These are phyloP conservation scores for Zoanthus sansibaricus DNA, from an alignment of 92 coral and sea anemone species.

Conservation along the genomic window DNA sequence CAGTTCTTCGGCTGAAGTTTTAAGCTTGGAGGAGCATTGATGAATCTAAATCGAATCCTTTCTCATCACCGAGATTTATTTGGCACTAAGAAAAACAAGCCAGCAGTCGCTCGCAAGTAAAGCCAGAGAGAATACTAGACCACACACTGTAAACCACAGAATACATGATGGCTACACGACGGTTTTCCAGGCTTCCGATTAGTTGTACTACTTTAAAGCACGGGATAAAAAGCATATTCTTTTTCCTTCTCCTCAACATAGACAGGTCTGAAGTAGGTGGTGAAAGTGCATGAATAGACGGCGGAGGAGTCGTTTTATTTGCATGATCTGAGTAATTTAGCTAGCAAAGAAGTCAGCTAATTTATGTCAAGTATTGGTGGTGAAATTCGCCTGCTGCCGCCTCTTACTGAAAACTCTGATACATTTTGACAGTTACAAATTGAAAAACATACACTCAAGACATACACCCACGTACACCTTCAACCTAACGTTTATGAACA, in stretches of 20 bases:
- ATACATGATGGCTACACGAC: not conserved
- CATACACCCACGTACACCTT: not conserved
- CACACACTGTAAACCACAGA: not conserved
- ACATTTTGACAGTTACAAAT: no score
- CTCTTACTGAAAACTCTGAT: no score
- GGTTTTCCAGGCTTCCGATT: not conserved
- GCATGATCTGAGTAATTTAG: not conserved
- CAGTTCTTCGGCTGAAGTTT: no score
- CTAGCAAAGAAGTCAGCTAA: no score
- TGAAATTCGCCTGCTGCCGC: not conserved
- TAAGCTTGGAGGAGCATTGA: not conserved
- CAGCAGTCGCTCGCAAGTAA: no score
- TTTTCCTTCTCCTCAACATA: not conserved
- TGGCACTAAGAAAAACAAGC: no score
- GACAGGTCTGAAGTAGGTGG: not conserved
- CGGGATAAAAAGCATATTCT: not conserved
- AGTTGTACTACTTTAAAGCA: no score
- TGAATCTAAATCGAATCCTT: no score
- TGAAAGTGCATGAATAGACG: not conserved
- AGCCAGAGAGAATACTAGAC: no score
- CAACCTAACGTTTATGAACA: no score
- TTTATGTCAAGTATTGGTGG: not conserved
- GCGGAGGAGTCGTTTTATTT: not conserved
- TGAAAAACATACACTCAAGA: not conserved
- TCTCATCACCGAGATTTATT: no score